Percentiles rank a stretch among this genome's conserved stretches.
Evolutionary conservation across 2,888 invertebrate genomes (phyloP).

Genomic region (Druceiella hillmani): DNA sequence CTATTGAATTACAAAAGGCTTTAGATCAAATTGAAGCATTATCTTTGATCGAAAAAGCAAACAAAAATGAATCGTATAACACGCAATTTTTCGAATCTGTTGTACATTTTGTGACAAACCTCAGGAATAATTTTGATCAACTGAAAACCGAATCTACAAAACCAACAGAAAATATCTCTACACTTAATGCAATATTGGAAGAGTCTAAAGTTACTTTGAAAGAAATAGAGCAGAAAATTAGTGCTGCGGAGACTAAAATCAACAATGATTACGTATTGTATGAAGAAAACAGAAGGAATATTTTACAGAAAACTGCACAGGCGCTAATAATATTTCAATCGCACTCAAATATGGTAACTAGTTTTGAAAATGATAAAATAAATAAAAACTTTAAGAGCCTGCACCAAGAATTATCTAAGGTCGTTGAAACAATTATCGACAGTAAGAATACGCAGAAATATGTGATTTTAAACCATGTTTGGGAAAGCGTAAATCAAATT

Average conservation of each 20-base stretch:
- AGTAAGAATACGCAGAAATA: slow-evolving; percentile 42
- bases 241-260: no score
- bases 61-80: slow-evolving; percentile 41
- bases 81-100: slow-evolving; percentile 60
- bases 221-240: no score
- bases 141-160: slow-evolving; percentile 32
- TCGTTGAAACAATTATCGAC: slow-evolving; percentile 54
- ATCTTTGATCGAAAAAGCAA: slow-evolving; percentile 47
- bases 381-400: slow-evolving; percentile 35
- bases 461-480: slow-evolving; percentile 37
- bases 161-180: slow-evolving; percentile 30
- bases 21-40: slow-evolving; percentile 47
- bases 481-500: slow-evolving; percentile 37
- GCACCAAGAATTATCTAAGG: slow-evolving; percentile 49
- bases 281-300: slow-evolving; percentile 43
- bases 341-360: slow-evolving; percentile 37
- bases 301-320: slow-evolving; percentile 45
- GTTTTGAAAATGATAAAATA: slow-evolving; percentile 31
- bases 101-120: slow-evolving; percentile 56
- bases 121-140: slow-evolving; percentile 54
- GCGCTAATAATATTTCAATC: slow-evolving; percentile 41
- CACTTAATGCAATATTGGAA: no score
- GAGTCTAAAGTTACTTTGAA: no score
- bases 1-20: slow-evolving; percentile 46
- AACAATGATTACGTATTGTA: no score